phyloP scores from a whole-genome alignment of 2,888 invertebrate species.

The Coleophora deauratella region DNA sequence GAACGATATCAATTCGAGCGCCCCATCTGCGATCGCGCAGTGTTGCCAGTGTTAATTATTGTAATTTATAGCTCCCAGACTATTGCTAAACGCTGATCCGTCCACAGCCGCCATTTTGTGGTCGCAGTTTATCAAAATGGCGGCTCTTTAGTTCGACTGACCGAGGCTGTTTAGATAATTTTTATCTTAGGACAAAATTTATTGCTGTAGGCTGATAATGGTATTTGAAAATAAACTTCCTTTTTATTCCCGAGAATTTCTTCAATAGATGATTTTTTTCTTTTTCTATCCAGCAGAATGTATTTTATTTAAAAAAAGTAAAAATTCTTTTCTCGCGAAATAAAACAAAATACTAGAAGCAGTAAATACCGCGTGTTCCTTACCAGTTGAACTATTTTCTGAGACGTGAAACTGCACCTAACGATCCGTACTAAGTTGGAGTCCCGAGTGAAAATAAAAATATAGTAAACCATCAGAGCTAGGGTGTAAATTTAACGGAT shows the following conservation, averaged over 20 bases:
- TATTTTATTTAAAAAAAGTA: neutral
- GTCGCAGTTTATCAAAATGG: slow-evolving; percentile 9
- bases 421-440: slow-evolving; percentile 30
- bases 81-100: slow-evolving; percentile 9
- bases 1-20: slow-evolving; percentile 23
- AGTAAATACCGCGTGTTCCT: neutral
- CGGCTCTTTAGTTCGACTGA: neutral
- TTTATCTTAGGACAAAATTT: no score
- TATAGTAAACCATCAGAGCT: slow-evolving; percentile 21
- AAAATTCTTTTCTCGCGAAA: neutral
- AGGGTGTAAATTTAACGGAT: no score
- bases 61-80: slow-evolving; percentile 22
- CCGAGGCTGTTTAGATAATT: slow-evolving; percentile 1
- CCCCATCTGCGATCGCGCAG: slow-evolving; percentile 27
- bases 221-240: neutral
- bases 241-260: neutral
- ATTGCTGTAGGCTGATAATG: no score
- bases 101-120: slow-evolving; percentile 16
- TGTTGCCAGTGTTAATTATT: slow-evolving; percentile 29
- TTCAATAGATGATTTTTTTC: no score
- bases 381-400: slow-evolving; percentile 3
- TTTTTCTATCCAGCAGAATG: no score
- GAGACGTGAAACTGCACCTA: slow-evolving; percentile 18
- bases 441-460: slow-evolving; percentile 26
- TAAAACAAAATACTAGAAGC: neutral